Evolutionary conservation across 2,113 vertebrate species (phyloP).

Genomic region (Oryzias curvinotus): DNA sequence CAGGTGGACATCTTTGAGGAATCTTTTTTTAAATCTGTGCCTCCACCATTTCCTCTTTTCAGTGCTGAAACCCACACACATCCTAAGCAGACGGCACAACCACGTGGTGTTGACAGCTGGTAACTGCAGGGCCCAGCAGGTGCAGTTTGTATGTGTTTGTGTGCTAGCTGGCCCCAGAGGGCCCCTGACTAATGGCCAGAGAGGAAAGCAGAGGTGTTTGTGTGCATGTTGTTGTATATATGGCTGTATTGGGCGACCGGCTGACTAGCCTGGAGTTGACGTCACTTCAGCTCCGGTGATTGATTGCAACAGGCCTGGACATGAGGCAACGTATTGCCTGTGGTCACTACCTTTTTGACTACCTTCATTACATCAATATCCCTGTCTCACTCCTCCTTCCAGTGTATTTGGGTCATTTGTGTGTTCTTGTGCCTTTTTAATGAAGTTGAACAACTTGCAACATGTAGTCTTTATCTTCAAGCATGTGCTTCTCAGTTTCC

Average conservation of each 20-base stretch:
- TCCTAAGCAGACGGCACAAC: slow-evolving; percentile 56
- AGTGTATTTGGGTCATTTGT: slow-evolving; percentile 22
- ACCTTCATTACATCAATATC: slow-evolving; percentile 71
- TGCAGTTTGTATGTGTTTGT: slow-evolving; percentile 52
- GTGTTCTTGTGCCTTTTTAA: slow-evolving; percentile 40
- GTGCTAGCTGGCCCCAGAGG: slow-evolving; percentile 69
- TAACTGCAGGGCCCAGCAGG: slow-evolving; percentile 77
- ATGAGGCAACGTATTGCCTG: slow-evolving; percentile 55
- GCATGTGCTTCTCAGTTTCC: neutral
- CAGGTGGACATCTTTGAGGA: slow-evolving; percentile 55
- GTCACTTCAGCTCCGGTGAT: slow-evolving; percentile 74
- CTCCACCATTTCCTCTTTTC: slow-evolving; percentile 15
- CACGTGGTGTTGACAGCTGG: slow-evolving; percentile 80
- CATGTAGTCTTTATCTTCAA: slow-evolving; percentile 11
- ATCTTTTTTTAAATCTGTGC: slow-evolving; percentile 34
- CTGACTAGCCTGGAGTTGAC: slow-evolving; percentile 67
- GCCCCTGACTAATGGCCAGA: slow-evolving; percentile 74
- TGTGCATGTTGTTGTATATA: slow-evolving; percentile 33
- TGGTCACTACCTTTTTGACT: slow-evolving; percentile 71
- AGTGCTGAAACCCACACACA: slow-evolving; percentile 38
- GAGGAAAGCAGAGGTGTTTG: slow-evolving; percentile 58
- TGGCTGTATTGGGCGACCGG: slow-evolving; percentile 43
- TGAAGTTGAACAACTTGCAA: slow-evolving; percentile 31
- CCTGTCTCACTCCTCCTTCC: slow-evolving; percentile 18
- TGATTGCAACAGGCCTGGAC: slow-evolving; percentile 74